Percentiles rank a stretch among this genome's conserved stretches.
These are phyloP conservation scores for Clanis bilineata DNA, from an alignment of 2,888 invertebrate species.

Conservation along the genomic window DNA sequence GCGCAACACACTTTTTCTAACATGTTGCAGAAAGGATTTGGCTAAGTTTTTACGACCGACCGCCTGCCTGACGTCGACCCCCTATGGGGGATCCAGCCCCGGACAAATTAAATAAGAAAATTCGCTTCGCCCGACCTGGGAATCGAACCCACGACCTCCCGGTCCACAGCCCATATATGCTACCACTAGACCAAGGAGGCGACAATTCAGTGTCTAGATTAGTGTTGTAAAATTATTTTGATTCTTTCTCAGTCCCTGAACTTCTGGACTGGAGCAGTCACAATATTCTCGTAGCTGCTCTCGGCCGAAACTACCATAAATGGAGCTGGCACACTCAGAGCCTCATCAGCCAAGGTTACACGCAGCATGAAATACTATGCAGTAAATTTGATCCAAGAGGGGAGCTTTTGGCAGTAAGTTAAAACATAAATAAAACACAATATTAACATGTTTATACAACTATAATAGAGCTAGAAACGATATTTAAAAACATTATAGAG, in stretches of 20 bases:
- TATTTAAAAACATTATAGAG: not conserved
- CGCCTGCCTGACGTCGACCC: too few species aligned
- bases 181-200: too few species aligned
- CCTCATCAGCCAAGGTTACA: slow-evolving; percentile 51
- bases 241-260: slow-evolving; percentile 58
- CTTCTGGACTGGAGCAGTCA: slow-evolving; percentile 70
- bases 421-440: not conserved
- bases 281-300: slow-evolving; percentile 67
- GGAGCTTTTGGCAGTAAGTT: slow-evolving; percentile 55
- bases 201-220: too few species aligned
- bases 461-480: not conserved
- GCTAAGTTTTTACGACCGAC: too few species aligned
- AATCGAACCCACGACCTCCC: too few species aligned
- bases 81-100: too few species aligned
- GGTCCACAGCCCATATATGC: too few species aligned
- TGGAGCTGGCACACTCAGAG: slow-evolving; percentile 70
- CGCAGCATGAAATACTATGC: slow-evolving; percentile 48
- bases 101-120: too few species aligned
- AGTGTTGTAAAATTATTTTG: not conserved
- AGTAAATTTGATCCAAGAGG: slow-evolving; percentile 71
- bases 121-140: too few species aligned
- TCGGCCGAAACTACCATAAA: slow-evolving; percentile 64
- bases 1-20: too few species aligned
- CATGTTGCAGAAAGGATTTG: too few species aligned
- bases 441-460: too few species aligned